Conservation (phyloP, 1,140 invertebrate genomes). For the Pararge aegeria region DNA sequence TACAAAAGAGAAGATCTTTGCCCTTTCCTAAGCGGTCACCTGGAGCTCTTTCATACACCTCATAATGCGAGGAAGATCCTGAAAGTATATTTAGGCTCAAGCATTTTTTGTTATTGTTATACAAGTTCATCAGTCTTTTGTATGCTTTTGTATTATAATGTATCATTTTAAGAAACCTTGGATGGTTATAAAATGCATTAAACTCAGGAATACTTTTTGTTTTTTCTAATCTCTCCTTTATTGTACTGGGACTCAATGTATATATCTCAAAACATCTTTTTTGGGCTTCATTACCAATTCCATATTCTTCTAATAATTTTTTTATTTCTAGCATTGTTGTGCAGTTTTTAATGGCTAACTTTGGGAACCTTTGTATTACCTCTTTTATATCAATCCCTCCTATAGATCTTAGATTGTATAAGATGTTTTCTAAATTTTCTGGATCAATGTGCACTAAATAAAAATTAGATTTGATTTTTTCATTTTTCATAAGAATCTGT, state of each 20-base stretch:
- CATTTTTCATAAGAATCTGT: slow-evolving; percentile 63
- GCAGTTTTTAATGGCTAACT: slow-evolving; percentile 66
- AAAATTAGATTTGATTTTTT: slow-evolving; percentile 76
- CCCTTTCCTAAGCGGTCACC: slow-evolving; percentile 64
- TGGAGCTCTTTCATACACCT: slow-evolving; percentile 56
- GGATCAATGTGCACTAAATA: slow-evolving; percentile 73
- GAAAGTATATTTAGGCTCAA: slow-evolving; percentile 71
- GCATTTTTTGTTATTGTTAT: slow-evolving; percentile 70
- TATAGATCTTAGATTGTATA: slow-evolving; percentile 66
- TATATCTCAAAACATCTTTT: slow-evolving; percentile 70
- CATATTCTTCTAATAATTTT: slow-evolving; percentile 69
- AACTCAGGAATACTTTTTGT: slow-evolving; percentile 75
- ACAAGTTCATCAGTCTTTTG: slow-evolving; percentile 70
- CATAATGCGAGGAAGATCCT: slow-evolving; percentile 57
- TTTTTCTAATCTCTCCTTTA: slow-evolving; percentile 70
- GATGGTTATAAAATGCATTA: slow-evolving; percentile 71
- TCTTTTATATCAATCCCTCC: slow-evolving; percentile 71
- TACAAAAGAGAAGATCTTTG: slow-evolving; percentile 64
- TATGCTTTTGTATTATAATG: slow-evolving; percentile 67
- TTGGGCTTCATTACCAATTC: slow-evolving; percentile 67
- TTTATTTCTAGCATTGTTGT: slow-evolving; percentile 65
- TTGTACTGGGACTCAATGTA: slow-evolving; percentile 56
- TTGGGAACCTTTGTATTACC: slow-evolving; percentile 69
- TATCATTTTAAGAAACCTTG: slow-evolving; percentile 78
- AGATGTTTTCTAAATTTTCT: slow-evolving; percentile 68